Base-by-base conservation (phyloP, 2,797 vertebrate species). In the Cygnus olor region DNA sequence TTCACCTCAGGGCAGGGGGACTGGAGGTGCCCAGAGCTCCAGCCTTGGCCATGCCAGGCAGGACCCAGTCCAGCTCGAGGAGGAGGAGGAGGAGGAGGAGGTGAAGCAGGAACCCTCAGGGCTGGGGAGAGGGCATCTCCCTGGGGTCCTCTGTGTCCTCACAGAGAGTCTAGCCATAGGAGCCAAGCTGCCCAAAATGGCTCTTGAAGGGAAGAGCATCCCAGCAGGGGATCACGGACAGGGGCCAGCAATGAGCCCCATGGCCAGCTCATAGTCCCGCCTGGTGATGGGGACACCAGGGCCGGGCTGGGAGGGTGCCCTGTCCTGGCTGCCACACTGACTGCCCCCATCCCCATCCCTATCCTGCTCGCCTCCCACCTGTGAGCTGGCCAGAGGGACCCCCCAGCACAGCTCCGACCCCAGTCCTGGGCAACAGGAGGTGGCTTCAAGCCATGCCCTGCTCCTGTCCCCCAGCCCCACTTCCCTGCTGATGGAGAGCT, bases 31-130 rank as follows among this genome's bases (percentile, higher is more conserved):
- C 58, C 0, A 0, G 3, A 54, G n/a, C 34, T 82, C 51, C 61
- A 49, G 56, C 14, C 10, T 14, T n/a, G 18, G 32, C 40, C 0
- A 0, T 16, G 16, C 19, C 34, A 49, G 32, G 34, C 32, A 71
- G 34, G 11, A 71, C 17, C 34, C 51, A 24, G 34, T 21, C 32
- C 14, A 20, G 66, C 19, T 69, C 1, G 0, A 58, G 61, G 27
- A 11, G 14, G 28, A 79, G 38, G 36, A 38, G 38, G 36, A 38
- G n/a, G 36, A 36, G 34, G 42, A 68, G 1, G 2, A 64, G 11
- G 17, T 42, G 58, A 65, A 80, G 34, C 51, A 34, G 20, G 19
- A 90, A 16, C 15, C 47, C 38, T 77, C 3, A 5, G 30, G 49
- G 22, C 9, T 44, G 53, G 11, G 20, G 32, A 88, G 76, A 18